Conservation (phyloP, 2,113 vertebrate genomes). For the Aptenodytes forsteri region DNA sequence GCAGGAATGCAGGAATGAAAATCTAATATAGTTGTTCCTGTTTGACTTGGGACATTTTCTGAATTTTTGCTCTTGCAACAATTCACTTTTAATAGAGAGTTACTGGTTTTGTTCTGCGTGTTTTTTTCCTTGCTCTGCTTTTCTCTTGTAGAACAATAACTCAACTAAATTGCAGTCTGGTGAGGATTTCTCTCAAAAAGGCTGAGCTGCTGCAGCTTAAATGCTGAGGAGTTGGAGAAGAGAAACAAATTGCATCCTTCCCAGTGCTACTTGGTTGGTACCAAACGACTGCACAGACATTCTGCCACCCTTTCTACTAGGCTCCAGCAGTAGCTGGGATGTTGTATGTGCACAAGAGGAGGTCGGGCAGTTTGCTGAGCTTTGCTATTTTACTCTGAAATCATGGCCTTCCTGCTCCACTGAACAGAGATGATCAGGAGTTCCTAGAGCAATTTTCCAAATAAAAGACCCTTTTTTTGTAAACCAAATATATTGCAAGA, state of each 20-base stretch:
- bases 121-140: background rate
- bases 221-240: background rate
- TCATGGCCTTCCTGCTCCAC: background rate
- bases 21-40: background rate
- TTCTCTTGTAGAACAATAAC: background rate
- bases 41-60: background rate
- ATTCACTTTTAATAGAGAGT: background rate
- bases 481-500: conserved; percentile 15
- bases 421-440: background rate
- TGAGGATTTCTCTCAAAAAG: background rate
- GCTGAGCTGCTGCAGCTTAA: background rate
- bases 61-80: conserved; percentile 5
- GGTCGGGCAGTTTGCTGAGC: background rate
- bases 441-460: conserved; percentile 46
- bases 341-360: background rate
- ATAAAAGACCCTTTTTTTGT: background rate
- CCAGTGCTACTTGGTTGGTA: background rate
- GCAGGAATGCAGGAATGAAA: background rate
- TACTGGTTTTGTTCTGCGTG: background rate
- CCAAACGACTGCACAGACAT: background rate
- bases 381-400: background rate
- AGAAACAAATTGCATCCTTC: background rate
- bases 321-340: background rate
- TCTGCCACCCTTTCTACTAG: background rate
- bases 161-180: background rate